Evolutionary conservation across 2,888 invertebrate genomes (phyloP), one percentile per base, ranked within the genome.

Genomic region (Capitulum mitella): DNA sequence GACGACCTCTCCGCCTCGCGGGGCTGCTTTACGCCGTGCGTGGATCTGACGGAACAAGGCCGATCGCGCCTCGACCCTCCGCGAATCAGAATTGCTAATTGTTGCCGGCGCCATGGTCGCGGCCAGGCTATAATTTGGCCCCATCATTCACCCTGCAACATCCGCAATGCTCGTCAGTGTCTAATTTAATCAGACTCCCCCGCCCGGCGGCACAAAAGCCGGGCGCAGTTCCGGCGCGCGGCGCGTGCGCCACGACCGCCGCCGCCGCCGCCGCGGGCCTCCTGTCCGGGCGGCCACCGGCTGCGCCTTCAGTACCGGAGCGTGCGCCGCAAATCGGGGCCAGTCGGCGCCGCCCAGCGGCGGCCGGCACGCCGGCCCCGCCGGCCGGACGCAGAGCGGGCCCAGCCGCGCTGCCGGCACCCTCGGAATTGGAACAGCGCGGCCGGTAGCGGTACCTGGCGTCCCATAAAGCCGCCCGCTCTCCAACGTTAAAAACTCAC

Each of bases 71-170:
- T 19, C 34, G 64, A 29, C 19, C 64, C 32, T 22, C 10, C 64
- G 64, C 34, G 19, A 34, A 64, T 64, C 64, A 34, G 34, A 64
- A 64, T 64, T 64, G 64, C 64, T 64, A 64, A 64, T 64, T 64
- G 64, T 19, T 19, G 34, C 16, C 64, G 34, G 64, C 64, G 34
- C 6, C 64, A 64, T 64, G 64, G 70, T n/a, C 70, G 26, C 22
- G 37, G 22, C 37, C 37, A 37, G 70, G 29, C 70, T 70, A 29
- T 70, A 70, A 70, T 70, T 70, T 70, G 37, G 40, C 37, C 14
- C 40, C 70, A 70, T 40, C 40, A 70, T 19, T 70, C 37, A 40
- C 40, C 5, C 70, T 70, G 70, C 70, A 70, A 70, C 70, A 70
- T 70, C 70, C 26, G 37, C 70, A 26, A 22, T 6, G 70, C 70